Conservation (phyloP, 2,888 invertebrate genomes). For the Dasysyrphus albostriatus region DNA sequence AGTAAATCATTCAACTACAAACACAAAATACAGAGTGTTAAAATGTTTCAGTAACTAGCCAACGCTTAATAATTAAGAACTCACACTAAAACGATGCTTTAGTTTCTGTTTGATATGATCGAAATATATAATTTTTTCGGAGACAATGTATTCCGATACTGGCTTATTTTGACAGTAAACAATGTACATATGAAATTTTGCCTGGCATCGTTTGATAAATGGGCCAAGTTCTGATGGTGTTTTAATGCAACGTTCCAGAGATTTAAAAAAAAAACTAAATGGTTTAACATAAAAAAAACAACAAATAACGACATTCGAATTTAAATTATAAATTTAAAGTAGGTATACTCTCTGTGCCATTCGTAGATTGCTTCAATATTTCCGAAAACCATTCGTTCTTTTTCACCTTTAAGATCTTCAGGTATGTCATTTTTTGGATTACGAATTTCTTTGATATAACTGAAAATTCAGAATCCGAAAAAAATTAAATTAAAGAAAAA, state of each 20-base stretch:
- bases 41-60: not conserved
- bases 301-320: not conserved
- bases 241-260: constrained; percentile 93
- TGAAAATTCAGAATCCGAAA: constrained; percentile 62
- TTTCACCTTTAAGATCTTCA: constrained; percentile 92
- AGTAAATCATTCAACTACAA: constrained; percentile 94
- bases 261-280: constrained; percentile 93
- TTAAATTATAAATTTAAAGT: constrained; percentile 84
- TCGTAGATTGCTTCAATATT: constrained; percentile 98
- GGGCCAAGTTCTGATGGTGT: constrained; percentile 94
- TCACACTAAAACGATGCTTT: constrained; percentile 93
- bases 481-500: not conserved
- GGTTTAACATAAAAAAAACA: constrained; percentile 78
- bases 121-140: constrained; percentile 96
- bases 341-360: constrained; percentile 96
- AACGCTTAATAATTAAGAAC: constrained; percentile 68
- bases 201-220: constrained; percentile 93
- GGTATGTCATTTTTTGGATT: constrained; percentile 91
- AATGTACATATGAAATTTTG: constrained; percentile 97
- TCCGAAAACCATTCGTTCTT: constrained; percentile 98
- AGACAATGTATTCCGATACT: constrained; percentile 98
- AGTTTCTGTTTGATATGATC: constrained; percentile 96
- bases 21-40: not conserved
- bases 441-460: constrained; percentile 91
- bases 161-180: constrained; percentile 99